Conservation (phyloP, 2,888 invertebrate species). For the Epistrophe eligans region DNA sequence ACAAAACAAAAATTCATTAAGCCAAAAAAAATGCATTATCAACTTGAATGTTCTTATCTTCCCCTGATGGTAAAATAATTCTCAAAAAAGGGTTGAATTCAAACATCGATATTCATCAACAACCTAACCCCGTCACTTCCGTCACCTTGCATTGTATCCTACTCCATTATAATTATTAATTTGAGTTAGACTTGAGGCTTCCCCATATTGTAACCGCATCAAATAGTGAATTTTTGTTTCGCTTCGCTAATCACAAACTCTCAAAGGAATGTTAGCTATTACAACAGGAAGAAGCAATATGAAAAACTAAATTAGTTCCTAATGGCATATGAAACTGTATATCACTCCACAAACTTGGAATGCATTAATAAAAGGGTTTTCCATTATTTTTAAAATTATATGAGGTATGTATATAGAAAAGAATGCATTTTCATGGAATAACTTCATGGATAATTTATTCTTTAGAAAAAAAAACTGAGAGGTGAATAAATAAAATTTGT, state of each 20-base stretch:
- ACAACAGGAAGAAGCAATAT: neutral
- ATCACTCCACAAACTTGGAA: conserved; percentile 22
- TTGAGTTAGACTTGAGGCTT: neutral
- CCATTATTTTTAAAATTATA: neutral
- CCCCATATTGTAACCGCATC: conserved; percentile 5
- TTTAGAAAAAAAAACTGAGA: neutral
- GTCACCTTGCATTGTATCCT: conserved; percentile 10
- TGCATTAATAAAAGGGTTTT: conserved; percentile 39
- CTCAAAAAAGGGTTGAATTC: neutral
- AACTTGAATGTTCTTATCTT: neutral
- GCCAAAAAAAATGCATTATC: neutral
- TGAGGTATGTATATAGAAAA: neutral
- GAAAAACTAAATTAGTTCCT: conserved; percentile 53
- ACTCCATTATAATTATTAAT: conserved; percentile 24
- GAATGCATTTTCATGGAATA: neutral
- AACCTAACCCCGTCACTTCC: conserved; percentile 26
- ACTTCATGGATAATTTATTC: conserved; percentile 35
- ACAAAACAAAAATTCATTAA: neutral
- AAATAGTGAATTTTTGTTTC: conserved; percentile 26
- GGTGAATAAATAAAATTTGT: neutral
- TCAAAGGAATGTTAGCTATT: conserved; percentile 3
- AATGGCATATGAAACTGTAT: conserved; percentile 45
- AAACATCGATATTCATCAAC: neutral
- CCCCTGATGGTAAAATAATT: neutral
- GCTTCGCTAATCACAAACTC: conserved; percentile 34